Base-by-base conservation (phyloP, 2,888 invertebrate species). In the Agrilus biguttatus region DNA sequence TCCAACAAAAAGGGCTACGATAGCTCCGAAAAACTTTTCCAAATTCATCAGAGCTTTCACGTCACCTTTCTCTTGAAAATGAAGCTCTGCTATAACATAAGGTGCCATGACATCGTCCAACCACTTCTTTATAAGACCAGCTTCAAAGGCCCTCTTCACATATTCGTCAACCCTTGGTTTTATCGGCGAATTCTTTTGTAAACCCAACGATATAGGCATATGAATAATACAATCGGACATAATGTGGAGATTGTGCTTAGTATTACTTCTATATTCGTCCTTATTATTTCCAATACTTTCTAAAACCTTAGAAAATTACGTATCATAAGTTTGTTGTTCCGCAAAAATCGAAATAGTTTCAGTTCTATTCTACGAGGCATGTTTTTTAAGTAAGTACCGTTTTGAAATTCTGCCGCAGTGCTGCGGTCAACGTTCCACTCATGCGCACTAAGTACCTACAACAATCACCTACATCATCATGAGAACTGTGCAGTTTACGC, bases 151-250 rank as follows among this genome's bases (percentile, higher is more conserved):
- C 39, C 75, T 69, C 50, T 75, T 68, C 36, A 88, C 71, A 52
- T 80, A 73, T 50, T 71, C 68, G 58, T 87, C 83, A 14, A 81
- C 73, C 47, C 74, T 66, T 0, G 75, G 72, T 56, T 83, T 85
- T 5, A 87, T 60, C 0, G 86, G 83, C 0, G 87, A 86, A 61
- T 88, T 86, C 55, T 82, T 87, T 55, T 84, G 83, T 53, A 88
- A 72, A 1, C 86, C 88, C 47, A 89, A 69, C 0, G 86, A 83
- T 41, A 88, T 75, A 0, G 88, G 88, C 73, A 85, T 83, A 50
- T 80, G 77, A 5, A 88, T 77, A 0, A 82, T 76, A 59, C 89
- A 89, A 48, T 86, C 80, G 2, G 71, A 68, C 88, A 89, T 89
- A 8, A 89, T 82, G 53, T 89, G 88, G 42, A 89, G 63, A 58